These are phyloP conservation scores for Anolis sagrei DNA, from an alignment of 2,113 vertebrate genomes.

Conservation along the genomic window DNA sequence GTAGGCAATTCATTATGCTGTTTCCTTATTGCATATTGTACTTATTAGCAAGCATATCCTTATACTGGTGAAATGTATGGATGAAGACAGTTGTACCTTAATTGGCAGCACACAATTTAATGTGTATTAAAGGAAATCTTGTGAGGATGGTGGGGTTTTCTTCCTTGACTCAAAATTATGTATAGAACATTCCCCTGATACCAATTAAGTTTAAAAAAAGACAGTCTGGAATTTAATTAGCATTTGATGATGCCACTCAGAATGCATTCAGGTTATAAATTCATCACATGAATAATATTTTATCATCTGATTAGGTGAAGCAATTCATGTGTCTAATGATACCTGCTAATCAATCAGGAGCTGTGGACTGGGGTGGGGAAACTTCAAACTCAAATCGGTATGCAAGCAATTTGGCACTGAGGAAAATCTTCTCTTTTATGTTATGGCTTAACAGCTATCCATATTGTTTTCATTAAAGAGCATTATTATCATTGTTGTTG, in stretches of 20 bases:
- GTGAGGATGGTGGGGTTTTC: background rate
- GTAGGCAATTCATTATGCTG: background rate
- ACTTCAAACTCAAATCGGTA: slow-evolving; percentile 29
- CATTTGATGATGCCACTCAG: slow-evolving; percentile 3
- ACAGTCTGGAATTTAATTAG: slow-evolving; percentile 24
- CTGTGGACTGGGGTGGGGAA: no score
- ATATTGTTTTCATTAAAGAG: background rate
- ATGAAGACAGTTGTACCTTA: background rate
- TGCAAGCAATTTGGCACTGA: slow-evolving; percentile 12
- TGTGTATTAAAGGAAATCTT: background rate
- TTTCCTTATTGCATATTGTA: background rate
- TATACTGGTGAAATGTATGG: background rate
- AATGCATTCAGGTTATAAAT: slow-evolving; percentile 4
- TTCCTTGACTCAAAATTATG: slow-evolving; percentile 13
- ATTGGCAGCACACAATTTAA: slow-evolving; percentile 26
- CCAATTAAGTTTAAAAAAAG: slow-evolving; percentile 24
- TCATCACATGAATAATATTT: slow-evolving; percentile 21
- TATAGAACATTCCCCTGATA: slow-evolving; percentile 21
- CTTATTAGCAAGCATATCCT: background rate
- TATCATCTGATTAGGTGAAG: slow-evolving; percentile 36
- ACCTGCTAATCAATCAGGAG: slow-evolving; percentile 39
- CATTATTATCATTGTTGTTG: background rate
- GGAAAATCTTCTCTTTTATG: background rate
- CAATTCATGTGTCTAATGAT: slow-evolving; percentile 42
- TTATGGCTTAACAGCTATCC: background rate